Evolutionary conservation across 2,797 vertebrate genomes (phyloP).

Genomic region (Macrochelys suwanniensis): DNA sequence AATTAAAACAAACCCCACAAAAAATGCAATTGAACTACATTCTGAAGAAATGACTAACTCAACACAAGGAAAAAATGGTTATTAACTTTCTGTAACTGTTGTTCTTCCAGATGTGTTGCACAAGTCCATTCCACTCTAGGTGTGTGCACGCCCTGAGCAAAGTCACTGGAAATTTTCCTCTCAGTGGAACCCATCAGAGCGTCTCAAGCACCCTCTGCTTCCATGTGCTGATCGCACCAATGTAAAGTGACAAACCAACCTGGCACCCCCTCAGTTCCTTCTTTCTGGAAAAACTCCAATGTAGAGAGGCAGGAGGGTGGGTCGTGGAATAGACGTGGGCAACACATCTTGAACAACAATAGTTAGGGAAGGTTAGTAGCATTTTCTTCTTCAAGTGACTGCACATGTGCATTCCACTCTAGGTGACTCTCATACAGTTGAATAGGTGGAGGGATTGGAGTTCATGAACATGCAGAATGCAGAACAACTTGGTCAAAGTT

Average conservation of each 20-base stretch:
- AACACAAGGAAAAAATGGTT: not conserved
- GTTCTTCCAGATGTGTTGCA: not conserved
- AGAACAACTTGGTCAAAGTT: no score
- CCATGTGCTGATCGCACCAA: not conserved
- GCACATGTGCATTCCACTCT: no score
- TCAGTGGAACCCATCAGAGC: no score
- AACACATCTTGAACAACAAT: not conserved
- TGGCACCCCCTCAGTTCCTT: not conserved
- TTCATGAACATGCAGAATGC: no score
- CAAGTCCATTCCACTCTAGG: not conserved
- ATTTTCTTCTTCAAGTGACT: not conserved
- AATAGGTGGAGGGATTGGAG: no score
- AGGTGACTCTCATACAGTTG: no score
- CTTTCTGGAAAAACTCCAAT: not conserved
- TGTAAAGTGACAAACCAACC: not conserved
- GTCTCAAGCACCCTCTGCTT: not conserved
- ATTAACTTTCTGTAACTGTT: not conserved
- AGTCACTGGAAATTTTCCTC: not conserved
- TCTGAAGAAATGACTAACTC: not conserved
- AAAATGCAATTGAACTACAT: not conserved
- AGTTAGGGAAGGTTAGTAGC: not conserved
- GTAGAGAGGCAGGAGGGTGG: not conserved
- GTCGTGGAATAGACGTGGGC: not conserved
- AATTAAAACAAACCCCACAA: not conserved
- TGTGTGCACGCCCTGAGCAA: not conserved